Conservation (phyloP, 2,113 vertebrate genomes). For the Cyprinodon brontotheroides region DNA sequence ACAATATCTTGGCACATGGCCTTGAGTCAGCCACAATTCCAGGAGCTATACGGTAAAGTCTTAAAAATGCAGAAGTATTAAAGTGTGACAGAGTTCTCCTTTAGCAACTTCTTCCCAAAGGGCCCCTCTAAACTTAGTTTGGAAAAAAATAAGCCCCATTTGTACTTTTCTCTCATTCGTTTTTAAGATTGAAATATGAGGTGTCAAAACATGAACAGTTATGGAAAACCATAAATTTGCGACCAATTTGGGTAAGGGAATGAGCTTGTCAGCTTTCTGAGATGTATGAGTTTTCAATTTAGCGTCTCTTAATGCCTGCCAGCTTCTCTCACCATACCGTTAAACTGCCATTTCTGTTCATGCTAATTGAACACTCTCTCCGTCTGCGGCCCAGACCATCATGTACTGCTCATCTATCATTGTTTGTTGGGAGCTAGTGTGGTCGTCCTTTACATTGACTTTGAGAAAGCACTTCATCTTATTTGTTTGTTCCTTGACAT, state of each 20-base stretch:
- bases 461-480: slow-evolving; percentile 81
- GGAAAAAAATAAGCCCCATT: slow-evolving; percentile 4
- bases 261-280: slow-evolving; percentile 69
- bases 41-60: slow-evolving; percentile 39
- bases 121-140: slow-evolving; percentile 24
- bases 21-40: slow-evolving; percentile 56
- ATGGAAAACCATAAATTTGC: slow-evolving; percentile 77
- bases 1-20: slow-evolving; percentile 69
- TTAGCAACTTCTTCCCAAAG: slow-evolving; percentile 45
- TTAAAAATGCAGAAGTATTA: slow-evolving; percentile 43
- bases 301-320: slow-evolving; percentile 63
- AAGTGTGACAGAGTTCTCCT: slow-evolving; percentile 23
- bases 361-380: slow-evolving; percentile 75
- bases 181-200: slow-evolving; percentile 72
- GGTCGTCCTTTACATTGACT: slow-evolving; percentile 78
- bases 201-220: slow-evolving; percentile 74
- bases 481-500: slow-evolving; percentile 80
- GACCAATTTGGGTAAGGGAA: slow-evolving; percentile 71
- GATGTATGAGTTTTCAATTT: slow-evolving; percentile 78
- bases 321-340: slow-evolving; percentile 55
- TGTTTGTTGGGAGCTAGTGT: slow-evolving; percentile 66
- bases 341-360: slow-evolving; percentile 76
- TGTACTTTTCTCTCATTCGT: slow-evolving; percentile 43
- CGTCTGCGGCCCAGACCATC: slow-evolving; percentile 57
- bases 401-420: slow-evolving; percentile 77